Conservation (phyloP, 2,797 vertebrate species). For the Neopelma chrysocephalum region DNA sequence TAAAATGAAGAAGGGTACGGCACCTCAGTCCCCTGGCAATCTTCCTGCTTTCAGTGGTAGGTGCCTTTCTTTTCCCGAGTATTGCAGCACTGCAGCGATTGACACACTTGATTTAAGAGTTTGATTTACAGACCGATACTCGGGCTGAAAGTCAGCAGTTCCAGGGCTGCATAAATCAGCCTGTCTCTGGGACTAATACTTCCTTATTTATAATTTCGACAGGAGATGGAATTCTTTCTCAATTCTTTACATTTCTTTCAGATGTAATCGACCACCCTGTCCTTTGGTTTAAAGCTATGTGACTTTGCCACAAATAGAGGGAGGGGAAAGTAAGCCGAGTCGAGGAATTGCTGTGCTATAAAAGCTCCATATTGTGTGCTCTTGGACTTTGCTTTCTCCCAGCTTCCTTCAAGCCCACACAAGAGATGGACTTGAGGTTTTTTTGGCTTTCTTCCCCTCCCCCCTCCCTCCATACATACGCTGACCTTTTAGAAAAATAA, state of each 20-base stretch:
- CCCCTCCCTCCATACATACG: constrained; percentile 48
- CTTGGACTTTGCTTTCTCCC: constrained; percentile 70
- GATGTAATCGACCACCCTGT: constrained; percentile 66
- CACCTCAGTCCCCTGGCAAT: constrained; percentile 53
- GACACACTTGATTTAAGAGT: constrained; percentile 64
- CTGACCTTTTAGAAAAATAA: constrained; percentile 81
- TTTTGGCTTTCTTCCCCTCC: constrained; percentile 65
- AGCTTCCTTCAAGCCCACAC: constrained; percentile 69
- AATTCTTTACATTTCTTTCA: constrained; percentile 72
- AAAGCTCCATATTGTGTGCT: constrained; percentile 71
- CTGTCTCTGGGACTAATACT: constrained; percentile 62
- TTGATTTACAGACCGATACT: constrained; percentile 73
- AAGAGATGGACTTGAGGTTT: constrained; percentile 70
- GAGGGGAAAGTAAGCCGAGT: constrained; percentile 46
- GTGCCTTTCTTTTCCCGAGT: constrained; percentile 25
- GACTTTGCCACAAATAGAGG: constrained; percentile 66
- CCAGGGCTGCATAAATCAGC: constrained; percentile 63
- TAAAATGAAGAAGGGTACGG: constrained; percentile 43
- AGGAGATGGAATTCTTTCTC: constrained; percentile 70
- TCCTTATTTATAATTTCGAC: constrained; percentile 71
- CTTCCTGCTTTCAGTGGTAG: constrained; percentile 58
- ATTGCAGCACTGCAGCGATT: constrained; percentile 4
- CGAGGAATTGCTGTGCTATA: constrained; percentile 74
- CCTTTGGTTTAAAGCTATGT: constrained; percentile 72
- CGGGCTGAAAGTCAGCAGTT: constrained; percentile 64